Base-by-base conservation (phyloP, 2,888 invertebrate genomes). In the Dryobota labecula region DNA sequence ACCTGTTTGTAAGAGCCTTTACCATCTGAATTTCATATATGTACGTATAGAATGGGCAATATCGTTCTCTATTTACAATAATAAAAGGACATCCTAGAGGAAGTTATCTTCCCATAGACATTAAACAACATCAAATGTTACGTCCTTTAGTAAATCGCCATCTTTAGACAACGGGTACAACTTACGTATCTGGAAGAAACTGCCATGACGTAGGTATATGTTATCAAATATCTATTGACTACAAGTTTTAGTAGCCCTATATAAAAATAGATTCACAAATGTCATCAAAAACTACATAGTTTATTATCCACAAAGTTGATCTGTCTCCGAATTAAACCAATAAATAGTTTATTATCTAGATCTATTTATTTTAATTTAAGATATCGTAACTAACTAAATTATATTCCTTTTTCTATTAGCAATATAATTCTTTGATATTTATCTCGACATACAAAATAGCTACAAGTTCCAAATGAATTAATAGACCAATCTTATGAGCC, bases 381-480 rank as follows among this genome's bases (percentile, higher is more conserved):
- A 36, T 9, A 62, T 41, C 62, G 20, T 58, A 9, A 30, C 47
- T 15, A 41, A 38, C 38, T 33, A 33, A 57, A 62, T 41, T 63
- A 74, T 53, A 47, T 60, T 53, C 4, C 13, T 27, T 53, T 72
- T 57, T 36, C 27, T 64, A 43, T 57, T 60, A n/a, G 45, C 51
- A 4, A 36, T 30, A 80, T 80, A 49, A 61, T 41, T 76, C 51
- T 58, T 54, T 60, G 66, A 78, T 78, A 60, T 78, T 71, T 64
- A 78, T 82, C 63, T 24, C 6, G 24, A 33, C 45, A 47, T 13
- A 60, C 77, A 54, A 63, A 63, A 60, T 65, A 33, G 64, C 53
- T 61, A 81, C 56, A 68, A 75, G 49, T 43, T 47, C 45, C 36
- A 65, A 57, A 63, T 67, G 36, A 82, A 78, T 71, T 53, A 82